Evolutionary conservation across 2,797 vertebrate genomes (phyloP).

Genomic region (Mus caroli): DNA sequence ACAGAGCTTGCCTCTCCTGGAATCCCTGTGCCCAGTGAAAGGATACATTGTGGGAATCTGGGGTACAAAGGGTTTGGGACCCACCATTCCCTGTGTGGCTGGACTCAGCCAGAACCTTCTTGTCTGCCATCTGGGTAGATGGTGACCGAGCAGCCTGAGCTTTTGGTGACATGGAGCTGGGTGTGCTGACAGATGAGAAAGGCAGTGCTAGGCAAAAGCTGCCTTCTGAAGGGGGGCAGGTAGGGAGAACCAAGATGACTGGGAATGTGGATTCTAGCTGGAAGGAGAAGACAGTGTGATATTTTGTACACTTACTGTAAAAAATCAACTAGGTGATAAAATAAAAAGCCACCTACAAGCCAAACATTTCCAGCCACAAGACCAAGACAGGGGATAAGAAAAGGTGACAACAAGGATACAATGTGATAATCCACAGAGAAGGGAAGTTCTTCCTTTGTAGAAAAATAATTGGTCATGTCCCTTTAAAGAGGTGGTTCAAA

Average conservation of each 20-base stretch:
- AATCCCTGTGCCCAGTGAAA: background rate
- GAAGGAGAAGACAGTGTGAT: background rate
- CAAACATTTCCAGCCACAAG: background rate
- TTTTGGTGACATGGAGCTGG: background rate
- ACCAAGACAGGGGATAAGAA: background rate
- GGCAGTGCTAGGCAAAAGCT: background rate
- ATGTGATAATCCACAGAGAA: background rate
- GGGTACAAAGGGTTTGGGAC: background rate
- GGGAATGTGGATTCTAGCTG: background rate
- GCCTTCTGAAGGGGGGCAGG: background rate
- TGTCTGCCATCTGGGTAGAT: background rate
- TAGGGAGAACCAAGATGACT: background rate
- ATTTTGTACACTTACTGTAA: background rate
- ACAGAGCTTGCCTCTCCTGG: background rate
- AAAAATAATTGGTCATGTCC: background rate
- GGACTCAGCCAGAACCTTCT: background rate
- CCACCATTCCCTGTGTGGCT: background rate
- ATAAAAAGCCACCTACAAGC: background rate
- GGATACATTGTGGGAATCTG: fast-evolving
- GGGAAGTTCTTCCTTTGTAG: background rate
- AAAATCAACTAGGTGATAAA: background rate
- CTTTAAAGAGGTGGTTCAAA: background rate
- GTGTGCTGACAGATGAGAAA: background rate
- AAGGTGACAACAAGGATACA: background rate
- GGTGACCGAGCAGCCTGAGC: background rate